These are phyloP conservation scores for Alethe diademata DNA, from an alignment of 2,113 vertebrate species.

Conservation along the genomic window DNA sequence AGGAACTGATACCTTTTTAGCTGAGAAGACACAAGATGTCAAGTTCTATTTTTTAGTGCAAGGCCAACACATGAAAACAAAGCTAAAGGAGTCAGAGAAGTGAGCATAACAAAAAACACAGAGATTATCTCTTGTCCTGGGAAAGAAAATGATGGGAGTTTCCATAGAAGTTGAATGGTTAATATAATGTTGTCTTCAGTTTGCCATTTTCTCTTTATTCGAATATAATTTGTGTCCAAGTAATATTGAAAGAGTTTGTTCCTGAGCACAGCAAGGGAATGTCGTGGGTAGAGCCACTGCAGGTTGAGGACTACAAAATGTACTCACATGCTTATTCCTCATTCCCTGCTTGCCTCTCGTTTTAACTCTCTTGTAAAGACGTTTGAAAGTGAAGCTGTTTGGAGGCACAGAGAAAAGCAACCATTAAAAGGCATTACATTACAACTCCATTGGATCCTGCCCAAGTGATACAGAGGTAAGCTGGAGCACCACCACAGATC, in stretches of 20 bases:
- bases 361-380: background rate
- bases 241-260: background rate
- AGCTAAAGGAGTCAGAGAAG: constrained; percentile 14
- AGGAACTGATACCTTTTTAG: constrained; percentile 62
- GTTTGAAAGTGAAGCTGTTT: background rate
- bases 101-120: background rate
- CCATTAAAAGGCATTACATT: background rate
- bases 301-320: background rate
- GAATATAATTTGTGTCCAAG: background rate
- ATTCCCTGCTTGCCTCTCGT: background rate
- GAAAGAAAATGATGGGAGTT: background rate
- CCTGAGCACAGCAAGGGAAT: background rate
- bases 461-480: background rate
- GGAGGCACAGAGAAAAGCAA: background rate
- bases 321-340: background rate
- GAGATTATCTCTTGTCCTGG: background rate
- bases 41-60: constrained; percentile 53
- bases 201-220: background rate
- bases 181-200: background rate
- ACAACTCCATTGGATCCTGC: background rate
- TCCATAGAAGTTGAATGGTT: constrained; percentile 5
- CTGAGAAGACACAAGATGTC: constrained; percentile 57
- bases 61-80: constrained; percentile 47
- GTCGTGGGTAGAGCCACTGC: background rate
- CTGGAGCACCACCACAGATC: background rate